These are phyloP conservation scores for Guaruba guarouba DNA, from an alignment of 2,113 vertebrate species.

Conservation along the genomic window DNA sequence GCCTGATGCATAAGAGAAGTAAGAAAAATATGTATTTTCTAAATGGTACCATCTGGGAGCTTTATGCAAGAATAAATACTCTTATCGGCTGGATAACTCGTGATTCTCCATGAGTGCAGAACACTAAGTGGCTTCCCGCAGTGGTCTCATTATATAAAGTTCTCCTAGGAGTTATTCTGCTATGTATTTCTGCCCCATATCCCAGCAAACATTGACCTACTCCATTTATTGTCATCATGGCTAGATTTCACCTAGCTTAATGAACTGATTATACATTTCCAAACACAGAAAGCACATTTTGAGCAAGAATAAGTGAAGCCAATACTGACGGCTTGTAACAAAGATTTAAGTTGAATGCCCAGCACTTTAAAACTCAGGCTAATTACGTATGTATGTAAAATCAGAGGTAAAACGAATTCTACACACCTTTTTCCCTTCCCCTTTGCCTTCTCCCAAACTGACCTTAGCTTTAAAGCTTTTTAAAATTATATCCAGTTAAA, in stretches of 20 bases:
- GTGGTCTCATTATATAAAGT: neutral
- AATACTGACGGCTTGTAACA: neutral
- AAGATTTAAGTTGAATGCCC: neutral
- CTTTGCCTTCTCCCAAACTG: neutral
- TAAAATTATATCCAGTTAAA: neutral
- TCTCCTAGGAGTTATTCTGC: neutral
- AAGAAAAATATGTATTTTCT: neutral
- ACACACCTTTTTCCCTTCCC: neutral
- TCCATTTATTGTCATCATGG: neutral
- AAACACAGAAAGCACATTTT: neutral
- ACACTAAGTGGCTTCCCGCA: neutral
- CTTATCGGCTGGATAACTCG: neutral
- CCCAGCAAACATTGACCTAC: neutral
- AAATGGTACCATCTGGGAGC: neutral
- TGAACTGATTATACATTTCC: neutral
- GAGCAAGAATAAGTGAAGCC: neutral
- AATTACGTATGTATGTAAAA: neutral
- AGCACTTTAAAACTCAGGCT: neutral
- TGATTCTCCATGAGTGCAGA: neutral
- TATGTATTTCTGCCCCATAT: neutral
- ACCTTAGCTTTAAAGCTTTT: neutral
- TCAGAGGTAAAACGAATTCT: neutral
- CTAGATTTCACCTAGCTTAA: neutral
- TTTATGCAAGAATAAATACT: slow-evolving; percentile 18
- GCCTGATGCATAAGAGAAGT: neutral